Base-by-base conservation (phyloP, 1,140 invertebrate genomes). In the Trialeurodes vaporariorum region DNA sequence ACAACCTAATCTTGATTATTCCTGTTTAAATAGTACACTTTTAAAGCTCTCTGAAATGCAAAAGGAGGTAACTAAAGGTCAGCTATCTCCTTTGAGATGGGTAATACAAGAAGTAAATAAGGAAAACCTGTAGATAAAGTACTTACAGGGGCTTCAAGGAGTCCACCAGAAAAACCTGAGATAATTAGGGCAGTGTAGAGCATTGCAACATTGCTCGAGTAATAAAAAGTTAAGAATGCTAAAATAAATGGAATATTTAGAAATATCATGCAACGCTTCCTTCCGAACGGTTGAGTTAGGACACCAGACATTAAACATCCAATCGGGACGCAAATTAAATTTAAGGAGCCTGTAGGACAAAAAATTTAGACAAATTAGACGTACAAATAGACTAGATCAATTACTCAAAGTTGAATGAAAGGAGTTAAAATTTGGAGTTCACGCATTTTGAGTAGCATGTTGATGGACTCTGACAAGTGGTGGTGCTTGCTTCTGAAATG, bases 71-170 rank as follows among this genome's bases (percentile, higher is more conserved):
- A n/a, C n/a, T n/a, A n/a, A n/a, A n/a, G n/a, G n/a, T n/a, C n/a
- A n/a, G n/a, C n/a, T n/a, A n/a, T n/a, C n/a, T n/a, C n/a, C n/a
- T n/a, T n/a, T n/a, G n/a, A n/a, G n/a, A n/a, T n/a, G n/a, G n/a
- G n/a, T n/a, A n/a, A n/a, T n/a, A n/a, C n/a, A n/a, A n/a, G n/a
- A n/a, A n/a, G n/a, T n/a, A n/a, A n/a, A n/a, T n/a, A n/a, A n/a
- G n/a, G n/a, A n/a, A n/a, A n/a, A n/a, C n/a, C 22, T n/a, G n/a
- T 13, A 13, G 49, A 58, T 34, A 63, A n/a, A 73, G 75, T 66
- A 79, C 83, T 82, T 79, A 91, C 88, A 1, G 89, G 89, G 67
- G 88, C 88, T 78, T 91, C 89, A 59, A 90, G 77, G 0, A 92
- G 75, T 62, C 89, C 89, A 63, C 88, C 88, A 2, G 84, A 84